phyloP scores from a whole-genome alignment of 2,113 vertebrate species.

The Sigmodon hispidus region DNA sequence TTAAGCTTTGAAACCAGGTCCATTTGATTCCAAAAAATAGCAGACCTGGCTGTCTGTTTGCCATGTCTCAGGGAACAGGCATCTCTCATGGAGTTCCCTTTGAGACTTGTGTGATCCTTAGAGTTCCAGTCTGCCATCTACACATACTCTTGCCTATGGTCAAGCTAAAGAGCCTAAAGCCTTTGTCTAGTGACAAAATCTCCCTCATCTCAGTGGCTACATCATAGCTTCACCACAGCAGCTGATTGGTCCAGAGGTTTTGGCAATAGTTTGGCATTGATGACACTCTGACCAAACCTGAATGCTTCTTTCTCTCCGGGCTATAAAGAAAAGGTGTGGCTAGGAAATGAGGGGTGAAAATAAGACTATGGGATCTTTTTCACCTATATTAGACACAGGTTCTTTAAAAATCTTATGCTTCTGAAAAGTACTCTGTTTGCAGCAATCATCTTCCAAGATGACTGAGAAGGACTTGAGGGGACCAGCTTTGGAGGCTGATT shows the following conservation, averaged over 20 bases:
- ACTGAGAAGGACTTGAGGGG: not conserved
- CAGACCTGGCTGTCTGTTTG: not conserved
- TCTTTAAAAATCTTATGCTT: not conserved
- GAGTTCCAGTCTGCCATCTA: not conserved
- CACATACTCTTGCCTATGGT: not conserved
- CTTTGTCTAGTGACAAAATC: not conserved
- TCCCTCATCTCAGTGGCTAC: not conserved
- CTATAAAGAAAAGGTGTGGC: not conserved
- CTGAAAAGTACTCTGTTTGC: not conserved
- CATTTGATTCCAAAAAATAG: not conserved
- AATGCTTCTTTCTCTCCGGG: conserved; percentile 19
- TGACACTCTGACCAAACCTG: not conserved
- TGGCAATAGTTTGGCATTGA: conserved; percentile 35
- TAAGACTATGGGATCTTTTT: not conserved
- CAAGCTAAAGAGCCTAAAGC: not conserved
- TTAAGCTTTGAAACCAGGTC: not conserved
- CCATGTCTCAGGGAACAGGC: not conserved
- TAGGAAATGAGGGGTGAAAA: conserved; percentile 7
- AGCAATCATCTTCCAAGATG: not conserved
- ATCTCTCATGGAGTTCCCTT: not conserved
- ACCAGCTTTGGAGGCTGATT: not conserved
- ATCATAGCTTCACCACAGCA: accelerated
- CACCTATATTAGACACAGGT: not conserved
- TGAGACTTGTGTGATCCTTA: not conserved
- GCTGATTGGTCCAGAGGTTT: not conserved